Evolutionary conservation across 2,113 vertebrate genomes (phyloP), one percentile per base, ranked within the genome.

Genomic region (Pelodiscus sinensis): DNA sequence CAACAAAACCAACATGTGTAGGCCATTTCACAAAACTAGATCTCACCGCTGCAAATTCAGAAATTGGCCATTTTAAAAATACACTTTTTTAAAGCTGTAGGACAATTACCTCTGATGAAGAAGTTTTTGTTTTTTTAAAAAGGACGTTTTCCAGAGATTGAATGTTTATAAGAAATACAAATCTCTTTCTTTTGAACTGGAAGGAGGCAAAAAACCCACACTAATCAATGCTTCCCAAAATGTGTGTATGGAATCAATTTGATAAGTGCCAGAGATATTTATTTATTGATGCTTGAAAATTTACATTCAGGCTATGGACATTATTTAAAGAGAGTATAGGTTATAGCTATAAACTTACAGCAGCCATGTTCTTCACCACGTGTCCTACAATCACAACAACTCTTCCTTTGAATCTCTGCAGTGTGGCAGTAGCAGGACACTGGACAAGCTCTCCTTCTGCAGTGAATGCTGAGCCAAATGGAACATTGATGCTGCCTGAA

Each of bases 311-410:
- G 52, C 3, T 15, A 21, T 9, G n/a, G 19, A 4, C 31, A 79
- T 93, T 68, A 84, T 84, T 68, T n/a, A 21, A 31, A n/a, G 29
- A 8, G 9, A 68, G 18, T 71, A 35, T 0, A 82, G 0, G 0
- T 52, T 38, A 71, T 0, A 85, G 31, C 27, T 55, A 51, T 15
- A 56, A 60, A 95, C 98, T 99, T 97, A 99, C 99, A 91, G 97
- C 97, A 25, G 98, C 97, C 13, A 98, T 98, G 55, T 98, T 99
- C 97, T 98, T 99, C 85, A 98, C 97, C 86, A 97, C 97, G 22
- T 98, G 98, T 87, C 99, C 98, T 88, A 99, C 98, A 81, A 99
- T 97, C 92, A 99, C 99, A n/a, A 99, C 98, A 57, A 99, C 99
- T 54, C 99, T 98, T 58, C 99, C 99, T 96, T 97, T 98, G 97